Evolutionary conservation across 2,113 vertebrate species (phyloP).

Genomic region (Phyllopteryx taeniolatus): DNA sequence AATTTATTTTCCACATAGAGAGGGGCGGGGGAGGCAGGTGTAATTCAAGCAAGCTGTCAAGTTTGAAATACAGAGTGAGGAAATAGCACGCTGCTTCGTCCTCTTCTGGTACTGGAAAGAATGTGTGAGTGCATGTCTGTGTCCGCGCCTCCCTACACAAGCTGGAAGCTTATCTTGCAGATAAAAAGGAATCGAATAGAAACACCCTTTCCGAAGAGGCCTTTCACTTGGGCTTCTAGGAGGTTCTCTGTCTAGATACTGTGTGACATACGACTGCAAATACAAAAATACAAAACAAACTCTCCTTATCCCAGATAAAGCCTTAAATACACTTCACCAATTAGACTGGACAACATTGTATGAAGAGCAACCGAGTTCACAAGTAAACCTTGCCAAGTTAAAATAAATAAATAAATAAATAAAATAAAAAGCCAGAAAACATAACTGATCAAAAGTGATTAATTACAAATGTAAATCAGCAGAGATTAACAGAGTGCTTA

Average conservation of each 20-base stretch:
- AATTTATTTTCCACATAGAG: constrained; percentile 50
- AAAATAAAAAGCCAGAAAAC: neutral
- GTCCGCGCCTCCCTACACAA: constrained; percentile 5
- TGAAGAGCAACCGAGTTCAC: constrained; percentile 1
- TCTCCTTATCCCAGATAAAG: neutral
- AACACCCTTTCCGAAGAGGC: constrained; percentile 38
- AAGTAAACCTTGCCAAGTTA: neutral
- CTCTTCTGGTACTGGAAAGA: constrained; percentile 49
- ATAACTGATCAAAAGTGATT: constrained; percentile 7
- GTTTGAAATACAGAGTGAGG: constrained; percentile 58
- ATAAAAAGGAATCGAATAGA: constrained; percentile 50
- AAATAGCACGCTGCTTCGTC: constrained; percentile 56
- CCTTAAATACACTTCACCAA: neutral
- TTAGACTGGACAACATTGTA: neutral
- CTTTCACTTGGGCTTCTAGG: constrained; percentile 25
- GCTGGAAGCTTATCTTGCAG: constrained; percentile 49
- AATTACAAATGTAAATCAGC: neutral
- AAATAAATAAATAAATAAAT: neutral
- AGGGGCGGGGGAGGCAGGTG: constrained; percentile 59
- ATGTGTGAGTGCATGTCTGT: constrained; percentile 1
- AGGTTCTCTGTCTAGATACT: constrained; percentile 10
- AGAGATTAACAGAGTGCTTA: neutral
- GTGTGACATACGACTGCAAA: neutral
- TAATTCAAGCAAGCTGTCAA: constrained; percentile 53
- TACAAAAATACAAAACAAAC: neutral